Evolutionary conservation across 2,888 invertebrate genomes (phyloP), one percentile per base, ranked within the genome.

Genomic region (Hemicrepidius hirtus): DNA sequence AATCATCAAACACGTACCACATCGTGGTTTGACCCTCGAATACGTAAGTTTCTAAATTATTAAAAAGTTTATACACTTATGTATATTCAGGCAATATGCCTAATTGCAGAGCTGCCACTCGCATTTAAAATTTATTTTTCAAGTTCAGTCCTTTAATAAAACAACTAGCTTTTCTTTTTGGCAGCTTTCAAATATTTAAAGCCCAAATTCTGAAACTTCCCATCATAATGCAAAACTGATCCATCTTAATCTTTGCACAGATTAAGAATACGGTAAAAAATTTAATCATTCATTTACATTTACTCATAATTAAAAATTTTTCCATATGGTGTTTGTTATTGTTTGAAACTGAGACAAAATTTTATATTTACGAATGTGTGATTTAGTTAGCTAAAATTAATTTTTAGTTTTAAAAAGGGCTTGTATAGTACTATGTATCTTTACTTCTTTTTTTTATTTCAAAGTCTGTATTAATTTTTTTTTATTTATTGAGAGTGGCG

Each of bases 11-110:
- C 95, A 79, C 93, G 96, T 88, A 97, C 96, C 84, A 98, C 98
- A 78, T 97, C 97, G 84, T 98, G 98, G 98, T 97, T 97, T 89
- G 97, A 98, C 89, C 98, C 98, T 83, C 92, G 97, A 92, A 94
- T 98, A 91, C 97, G 97, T 96, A 92, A 95, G 96, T 94, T 62
- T 49, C 44, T 24, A 71, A 71, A 60, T 60, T 60, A 5, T 44
- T 46, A 13, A 46, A n/a, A 41, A 16, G 13, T 46, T 18, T 28
- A 53, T 24, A n/a, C 20, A 28, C n/a, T 37, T 57, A 57, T 32
- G 10, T 55, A 55, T 13, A 13, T 37, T 28, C 18, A 40, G n/a
- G 21, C 9, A 24, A 10, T 21, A 1, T 2, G 13, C 12, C 12
- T 24, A 44, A 32, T 49, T 63, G 28, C 44, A 46, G 35, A n/a